A percentile compares a stretch with the other conserved stretches of the same genome.
phyloP scores from a whole-genome alignment of 1,140 invertebrate genomes.

The Brachionus paranguensis region DNA sequence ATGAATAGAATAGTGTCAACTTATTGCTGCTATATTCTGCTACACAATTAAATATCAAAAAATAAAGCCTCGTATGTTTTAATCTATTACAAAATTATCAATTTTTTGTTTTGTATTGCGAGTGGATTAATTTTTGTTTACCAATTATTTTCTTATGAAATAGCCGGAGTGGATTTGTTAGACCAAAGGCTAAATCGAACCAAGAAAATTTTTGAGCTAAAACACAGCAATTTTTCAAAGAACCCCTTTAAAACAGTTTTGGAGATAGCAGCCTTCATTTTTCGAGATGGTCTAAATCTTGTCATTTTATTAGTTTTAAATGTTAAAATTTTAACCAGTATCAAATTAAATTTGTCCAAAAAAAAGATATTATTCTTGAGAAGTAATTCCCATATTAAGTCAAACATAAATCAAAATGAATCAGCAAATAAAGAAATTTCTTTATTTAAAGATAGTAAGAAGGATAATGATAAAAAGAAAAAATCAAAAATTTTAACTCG shows the following conservation, averaged over 20 bases:
- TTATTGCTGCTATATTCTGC: not conserved
- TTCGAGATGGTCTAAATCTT: not conserved
- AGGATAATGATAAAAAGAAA: not conserved
- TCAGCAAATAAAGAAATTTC: not conserved
- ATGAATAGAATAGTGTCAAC: not conserved
- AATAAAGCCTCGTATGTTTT: not conserved
- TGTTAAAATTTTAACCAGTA: not conserved
- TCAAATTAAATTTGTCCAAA: not conserved
- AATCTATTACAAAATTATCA: not conserved
- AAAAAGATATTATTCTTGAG: not conserved
- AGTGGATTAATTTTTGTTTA: not conserved
- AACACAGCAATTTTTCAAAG: not conserved
- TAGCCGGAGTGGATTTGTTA: not conserved
- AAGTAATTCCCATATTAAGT: not conserved
- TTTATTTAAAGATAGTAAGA: not conserved
- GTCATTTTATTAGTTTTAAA: not conserved
- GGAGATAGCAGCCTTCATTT: not conserved
- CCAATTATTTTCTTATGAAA: not conserved
- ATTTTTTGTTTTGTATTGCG: not conserved
- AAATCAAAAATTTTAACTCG: not conserved
- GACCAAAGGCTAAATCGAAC: not conserved
- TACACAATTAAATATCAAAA: not conserved
- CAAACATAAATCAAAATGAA: not conserved
- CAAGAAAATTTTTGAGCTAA: not conserved
- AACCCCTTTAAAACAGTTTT: not conserved